Evolutionary conservation across 2,797 vertebrate genomes (phyloP), one percentile per base, ranked within the genome.

Genomic region (Rhadinocentrus ornatus): DNA sequence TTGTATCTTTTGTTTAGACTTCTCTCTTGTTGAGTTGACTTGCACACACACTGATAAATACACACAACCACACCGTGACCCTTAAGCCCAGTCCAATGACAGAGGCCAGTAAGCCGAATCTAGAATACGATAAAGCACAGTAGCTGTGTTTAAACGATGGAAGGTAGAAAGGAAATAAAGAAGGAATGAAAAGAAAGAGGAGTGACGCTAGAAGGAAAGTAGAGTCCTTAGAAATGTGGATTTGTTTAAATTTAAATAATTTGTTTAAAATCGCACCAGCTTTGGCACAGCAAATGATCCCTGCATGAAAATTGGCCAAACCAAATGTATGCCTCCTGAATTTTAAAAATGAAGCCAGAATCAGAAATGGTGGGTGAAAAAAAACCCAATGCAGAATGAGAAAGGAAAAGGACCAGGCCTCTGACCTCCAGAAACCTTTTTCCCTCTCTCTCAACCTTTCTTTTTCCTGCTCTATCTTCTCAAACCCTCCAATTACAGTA

Each of bases 401-500:
- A 69, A 66, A 60, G 52, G 63, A 79, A 77, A 77, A 77, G 75
- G 85, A 82, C 73, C 6, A 63, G 84, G 77, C 83, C 71, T 82
- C 57, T 92, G 89, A 92, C 89, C 90, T 90, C 88, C 71, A 75
- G 55, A 83, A 82, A 82, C 83, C 85, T 84, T 73, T 82, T 41
- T 64, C 35, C 60, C 55, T 57, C 46, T 58, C 68, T 75, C 76
- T 64, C 62, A 63, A 20, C 50, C 73, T 75, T 70, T 77, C 72
- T 68, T 66, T 61, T 62, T 69, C 84, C 70, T 68, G 69, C 72
- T 65, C 56, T 90, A 89, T 91, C 87, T 87, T 67, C 75, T 65
- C 70, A 86, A 90, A 94, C 89, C 93, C 92, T 88, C 92, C 92
- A 94, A 94, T 93, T 94, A 95, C 88, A 80, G 88, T 93, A 95